Evolutionary conservation across 2,113 vertebrate genomes (phyloP), one percentile per base, ranked within the genome.

Genomic region (Danio rerio): DNA sequence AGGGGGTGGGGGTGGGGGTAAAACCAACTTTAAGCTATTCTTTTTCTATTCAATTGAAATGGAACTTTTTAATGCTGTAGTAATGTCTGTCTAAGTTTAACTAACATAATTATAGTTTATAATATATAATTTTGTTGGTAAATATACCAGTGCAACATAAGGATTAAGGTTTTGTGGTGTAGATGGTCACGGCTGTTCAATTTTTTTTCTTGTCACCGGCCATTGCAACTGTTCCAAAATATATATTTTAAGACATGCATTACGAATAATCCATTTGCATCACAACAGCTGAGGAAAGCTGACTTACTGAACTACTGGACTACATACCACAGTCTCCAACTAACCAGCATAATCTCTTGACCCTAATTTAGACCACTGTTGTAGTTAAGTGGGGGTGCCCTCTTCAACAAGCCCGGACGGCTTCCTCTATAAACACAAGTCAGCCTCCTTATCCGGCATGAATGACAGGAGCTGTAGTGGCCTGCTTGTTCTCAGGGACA

Each of bases 401-500:
- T 77, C 59, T 77, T 66, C 50, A 78, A 47, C 56, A 83, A 75
- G 20, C 50, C 73, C 2, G 9, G 73, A 7, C 52, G 31, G 47
- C 42, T 59, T 65, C 16, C n/a, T 69, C 49, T 68, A 45, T 43
- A 65, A 72, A 40, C 72, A 18, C 20, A 63, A 0, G 62, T 79
- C 78, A 80, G 78, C 65, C 66, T 59, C 66, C 47, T 79, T 79
- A 79, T 68, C 61, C 58, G 20, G 45, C 52, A 47, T 58, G 50
- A 86, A 13, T 72, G 78, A 66, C 65, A 72, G 78, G 58, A 47
- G 66, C 47, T 16, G 58, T 52, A 55, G 9, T 47, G 68, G 16
- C 81, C 73, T 79, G 66, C 73, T 81, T 78, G 78, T 83, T 83
- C 68, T 75, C 68, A 77, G 68, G 56, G 68, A 69, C 69, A 83